Conservation (phyloP, 2,113 vertebrate species). For the Leuciscus idus region DNA sequence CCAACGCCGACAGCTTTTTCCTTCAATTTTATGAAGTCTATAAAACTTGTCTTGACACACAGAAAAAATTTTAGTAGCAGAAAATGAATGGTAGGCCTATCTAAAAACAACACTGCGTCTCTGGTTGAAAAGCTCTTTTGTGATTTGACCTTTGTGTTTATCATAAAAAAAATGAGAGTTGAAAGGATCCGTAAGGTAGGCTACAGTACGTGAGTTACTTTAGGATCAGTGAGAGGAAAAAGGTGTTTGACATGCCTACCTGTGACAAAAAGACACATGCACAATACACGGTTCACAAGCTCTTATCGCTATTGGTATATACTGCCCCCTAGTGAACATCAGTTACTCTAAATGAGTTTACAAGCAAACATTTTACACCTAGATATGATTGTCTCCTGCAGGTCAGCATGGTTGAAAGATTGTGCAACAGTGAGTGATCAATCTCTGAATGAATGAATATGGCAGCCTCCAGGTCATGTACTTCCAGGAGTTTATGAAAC, state of each 20-base stretch:
- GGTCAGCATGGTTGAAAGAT: not conserved
- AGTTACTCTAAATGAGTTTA: not conserved
- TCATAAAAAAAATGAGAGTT: not conserved
- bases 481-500: not conserved
- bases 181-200: not conserved
- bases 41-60: constrained; percentile 10
- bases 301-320: not conserved
- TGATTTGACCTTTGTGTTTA: not conserved
- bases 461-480: not conserved
- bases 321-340: constrained; percentile 17
- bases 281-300: not conserved
- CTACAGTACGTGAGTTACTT: not conserved
- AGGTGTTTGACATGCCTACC: not conserved
- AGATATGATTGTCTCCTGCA: not conserved
- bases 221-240: not conserved
- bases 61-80: not conserved
- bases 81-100: not conserved
- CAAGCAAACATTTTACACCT: not conserved
- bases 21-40: constrained; percentile 19
- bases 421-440: not conserved
- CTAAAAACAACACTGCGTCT: not conserved
- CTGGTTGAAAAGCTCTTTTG: constrained; percentile 9
- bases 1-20: not conserved
- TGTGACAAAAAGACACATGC: not conserved
- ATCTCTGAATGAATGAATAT: not conserved